Evolutionary conservation across 2,113 vertebrate genomes (phyloP).

Genomic region (Larimichthys polyactis): DNA sequence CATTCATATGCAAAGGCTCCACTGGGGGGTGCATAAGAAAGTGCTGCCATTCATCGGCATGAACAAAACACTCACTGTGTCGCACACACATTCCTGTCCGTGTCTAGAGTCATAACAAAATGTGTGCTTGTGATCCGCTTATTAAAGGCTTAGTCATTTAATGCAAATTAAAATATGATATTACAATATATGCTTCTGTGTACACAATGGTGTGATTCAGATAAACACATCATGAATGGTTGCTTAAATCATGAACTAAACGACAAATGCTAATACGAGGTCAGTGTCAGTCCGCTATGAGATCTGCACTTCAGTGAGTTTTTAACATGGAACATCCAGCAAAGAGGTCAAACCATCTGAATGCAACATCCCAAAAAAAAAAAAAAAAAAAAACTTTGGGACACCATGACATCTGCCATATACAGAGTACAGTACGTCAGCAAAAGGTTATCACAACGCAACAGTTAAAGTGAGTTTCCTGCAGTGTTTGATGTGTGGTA

Average conservation of each 20-base stretch:
- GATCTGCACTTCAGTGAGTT: not conserved
- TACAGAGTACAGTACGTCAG: not conserved
- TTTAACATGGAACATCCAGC: not conserved
- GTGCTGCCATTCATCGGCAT: conserved; percentile 43
- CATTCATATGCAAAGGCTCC: conserved; percentile 56
- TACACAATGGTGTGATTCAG: not conserved
- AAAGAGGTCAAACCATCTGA: not conserved
- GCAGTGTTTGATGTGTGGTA: not conserved
- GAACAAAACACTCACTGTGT: conserved; percentile 53
- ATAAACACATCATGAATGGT: not conserved
- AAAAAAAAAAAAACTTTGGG: too few relatives aligned
- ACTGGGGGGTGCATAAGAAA: conserved; percentile 40
- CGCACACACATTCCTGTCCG: conserved; percentile 9
- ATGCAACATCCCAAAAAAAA: not conserved
- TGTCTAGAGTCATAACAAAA: not conserved
- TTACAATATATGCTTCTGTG: too few relatives aligned
- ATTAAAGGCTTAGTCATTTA: not conserved
- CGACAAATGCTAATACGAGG: not conserved
- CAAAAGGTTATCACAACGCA: not conserved
- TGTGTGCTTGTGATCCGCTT: not conserved
- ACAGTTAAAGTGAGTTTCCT: not conserved
- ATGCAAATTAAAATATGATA: not conserved
- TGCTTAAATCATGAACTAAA: not conserved
- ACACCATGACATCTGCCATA: not conserved
- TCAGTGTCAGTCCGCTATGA: not conserved